These are phyloP conservation scores for Propithecus deckenii DNA, from an alignment of 2,797 vertebrate species.

Conservation along the genomic window DNA sequence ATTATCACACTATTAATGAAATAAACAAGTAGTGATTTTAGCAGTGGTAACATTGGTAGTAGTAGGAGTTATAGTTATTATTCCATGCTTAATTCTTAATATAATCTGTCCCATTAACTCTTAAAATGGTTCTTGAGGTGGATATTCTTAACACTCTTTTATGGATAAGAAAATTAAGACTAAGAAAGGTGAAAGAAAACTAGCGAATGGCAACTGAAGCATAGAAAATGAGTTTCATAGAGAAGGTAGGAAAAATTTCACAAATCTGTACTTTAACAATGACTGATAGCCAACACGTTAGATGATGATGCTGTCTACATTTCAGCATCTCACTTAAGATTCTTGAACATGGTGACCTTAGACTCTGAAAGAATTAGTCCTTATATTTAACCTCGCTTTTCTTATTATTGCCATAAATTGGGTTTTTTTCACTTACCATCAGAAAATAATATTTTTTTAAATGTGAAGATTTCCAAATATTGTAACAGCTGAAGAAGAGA, in stretches of 20 bases:
- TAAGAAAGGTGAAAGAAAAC: not conserved
- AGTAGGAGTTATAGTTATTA: not conserved
- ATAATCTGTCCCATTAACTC: not conserved
- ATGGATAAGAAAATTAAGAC: not conserved
- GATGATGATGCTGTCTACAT: not conserved
- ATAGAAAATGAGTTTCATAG: not conserved
- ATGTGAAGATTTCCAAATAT: constrained; percentile 54
- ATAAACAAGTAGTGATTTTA: not conserved
- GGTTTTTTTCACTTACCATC: not conserved
- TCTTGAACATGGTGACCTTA: not conserved
- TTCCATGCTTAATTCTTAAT: not conserved
- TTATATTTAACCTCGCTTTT: not conserved
- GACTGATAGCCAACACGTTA: not conserved
- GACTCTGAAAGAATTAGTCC: not conserved
- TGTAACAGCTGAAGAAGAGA: constrained; percentile 54
- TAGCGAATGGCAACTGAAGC: not conserved
- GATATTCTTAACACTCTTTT: not conserved
- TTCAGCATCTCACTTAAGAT: not conserved
- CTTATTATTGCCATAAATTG: not conserved
- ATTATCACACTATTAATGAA: not conserved
- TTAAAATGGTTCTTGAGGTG: not conserved
- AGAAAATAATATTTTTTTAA: constrained; percentile 46
- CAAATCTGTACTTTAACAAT: not conserved
- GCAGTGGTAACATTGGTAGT: not conserved
- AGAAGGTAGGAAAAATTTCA: not conserved